These are phyloP conservation scores for Brachyhypopomus occidentalis DNA, from an alignment of 2,113 vertebrate genomes.

Conservation along the genomic window DNA sequence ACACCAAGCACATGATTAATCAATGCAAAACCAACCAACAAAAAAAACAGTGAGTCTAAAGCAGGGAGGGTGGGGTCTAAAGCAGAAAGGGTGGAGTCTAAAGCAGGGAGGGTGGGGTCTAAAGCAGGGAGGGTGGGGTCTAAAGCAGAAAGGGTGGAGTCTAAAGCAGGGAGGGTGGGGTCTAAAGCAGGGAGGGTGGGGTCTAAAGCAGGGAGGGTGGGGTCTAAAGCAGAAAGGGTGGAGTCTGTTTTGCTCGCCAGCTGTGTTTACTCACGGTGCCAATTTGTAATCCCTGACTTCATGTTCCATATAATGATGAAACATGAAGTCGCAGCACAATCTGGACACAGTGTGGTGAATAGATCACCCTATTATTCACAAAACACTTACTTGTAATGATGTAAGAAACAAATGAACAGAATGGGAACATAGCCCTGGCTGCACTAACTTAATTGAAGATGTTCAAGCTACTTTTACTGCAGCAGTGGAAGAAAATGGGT, in stretches of 20 bases:
- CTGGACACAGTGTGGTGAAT: neutral
- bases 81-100: no score
- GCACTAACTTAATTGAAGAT: neutral
- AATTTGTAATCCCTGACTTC: slow-evolving; percentile 7
- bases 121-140: no score
- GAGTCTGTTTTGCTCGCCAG: neutral
- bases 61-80: neutral
- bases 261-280: neutral
- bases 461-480: neutral
- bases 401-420: neutral
- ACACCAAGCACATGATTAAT: slow-evolving; percentile 5
- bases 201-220: no score
- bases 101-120: no score
- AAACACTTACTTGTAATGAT: slow-evolving; percentile 1
- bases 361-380: neutral
- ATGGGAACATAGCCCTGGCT: neutral
- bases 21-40: slow-evolving; percentile 31
- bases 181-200: no score
- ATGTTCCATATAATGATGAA: slow-evolving; percentile 11
- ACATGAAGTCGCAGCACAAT: neutral
- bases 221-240: neutral
- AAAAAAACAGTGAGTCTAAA: neutral
- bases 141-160: no score
- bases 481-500: neutral
- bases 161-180: no score